Conservation (phyloP, 1,140 invertebrate species). For the Drosophila virilis region DNA sequence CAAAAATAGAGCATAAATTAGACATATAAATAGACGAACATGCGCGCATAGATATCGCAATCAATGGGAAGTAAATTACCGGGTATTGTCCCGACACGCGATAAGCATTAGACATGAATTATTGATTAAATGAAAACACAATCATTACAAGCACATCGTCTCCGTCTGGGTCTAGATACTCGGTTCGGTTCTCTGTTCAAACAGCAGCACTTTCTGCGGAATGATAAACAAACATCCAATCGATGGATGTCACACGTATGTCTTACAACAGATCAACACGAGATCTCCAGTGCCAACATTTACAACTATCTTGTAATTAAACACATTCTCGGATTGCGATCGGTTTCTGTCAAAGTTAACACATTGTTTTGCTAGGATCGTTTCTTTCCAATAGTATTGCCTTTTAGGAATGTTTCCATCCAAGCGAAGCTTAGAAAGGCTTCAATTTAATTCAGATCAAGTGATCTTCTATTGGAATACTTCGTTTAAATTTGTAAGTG, state of each 20-base stretch:
- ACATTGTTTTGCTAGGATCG: not conserved
- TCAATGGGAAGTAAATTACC: constrained; percentile 65
- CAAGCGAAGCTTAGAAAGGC: too few relatives aligned
- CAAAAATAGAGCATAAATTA: constrained; percentile 18
- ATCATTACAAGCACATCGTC: constrained; percentile 53
- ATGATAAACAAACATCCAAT: constrained; percentile 2
- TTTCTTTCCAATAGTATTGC: too few relatives aligned
- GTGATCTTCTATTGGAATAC: too few relatives aligned
- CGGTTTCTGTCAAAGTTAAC: constrained; percentile 7
- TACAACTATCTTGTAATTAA: not conserved
- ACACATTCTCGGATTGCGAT: not conserved
- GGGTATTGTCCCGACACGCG: constrained; percentile 34
- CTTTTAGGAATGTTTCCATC: too few relatives aligned
- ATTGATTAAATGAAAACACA: constrained; percentile 62
- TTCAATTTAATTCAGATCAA: too few relatives aligned
- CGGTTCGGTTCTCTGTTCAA: constrained; percentile 9
- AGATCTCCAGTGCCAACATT: not conserved
- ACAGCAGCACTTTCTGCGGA: not conserved
- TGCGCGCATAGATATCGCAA: constrained; percentile 9
- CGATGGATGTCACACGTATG: not conserved
- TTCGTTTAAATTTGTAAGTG: too few relatives aligned
- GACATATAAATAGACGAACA: constrained; percentile 4
- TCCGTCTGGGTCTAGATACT: not conserved
- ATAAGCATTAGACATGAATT: constrained; percentile 54
- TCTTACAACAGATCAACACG: constrained; percentile 22